phyloP scores from a whole-genome alignment of 2,888 invertebrate genomes.

The Phyto melanocephala region DNA sequence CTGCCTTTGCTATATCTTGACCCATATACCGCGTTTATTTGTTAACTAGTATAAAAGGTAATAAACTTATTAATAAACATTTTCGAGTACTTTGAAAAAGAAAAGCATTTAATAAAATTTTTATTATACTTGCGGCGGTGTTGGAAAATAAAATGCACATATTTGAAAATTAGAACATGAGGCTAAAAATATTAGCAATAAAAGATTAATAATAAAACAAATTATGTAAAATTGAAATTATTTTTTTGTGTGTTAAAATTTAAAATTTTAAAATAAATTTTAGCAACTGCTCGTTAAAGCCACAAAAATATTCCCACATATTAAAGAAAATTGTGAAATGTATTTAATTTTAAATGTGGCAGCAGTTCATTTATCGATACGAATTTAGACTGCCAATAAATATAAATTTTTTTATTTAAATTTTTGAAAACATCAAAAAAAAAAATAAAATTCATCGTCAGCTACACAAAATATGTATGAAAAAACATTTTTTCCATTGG shows the following conservation, averaged over 20 bases:
- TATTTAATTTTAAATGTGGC: not conserved
- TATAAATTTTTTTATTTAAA: constrained; percentile 13
- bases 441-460: not conserved
- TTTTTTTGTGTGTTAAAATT: not conserved
- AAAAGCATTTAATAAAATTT: constrained; percentile 38
- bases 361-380: constrained; percentile 12
- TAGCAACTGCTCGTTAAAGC: not conserved
- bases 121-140: constrained; percentile 10
- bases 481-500: too few relatives aligned
- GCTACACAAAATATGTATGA: not conserved
- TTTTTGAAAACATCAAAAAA: not conserved
- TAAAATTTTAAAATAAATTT: not conserved
- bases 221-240: constrained; percentile 10
- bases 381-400: not conserved
- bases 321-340: not conserved
- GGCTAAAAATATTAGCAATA: not conserved
- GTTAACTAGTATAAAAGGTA: constrained; percentile 22
- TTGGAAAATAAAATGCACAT: not conserved
- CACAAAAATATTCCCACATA: not conserved
- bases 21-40: constrained; percentile 5
- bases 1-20: not conserved
- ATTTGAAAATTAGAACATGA: not conserved
- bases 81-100: constrained; percentile 33
- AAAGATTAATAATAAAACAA: not conserved
- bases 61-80: constrained; percentile 50